Evolutionary conservation across 2,113 vertebrate genomes (phyloP).

Genomic region (Gambusia affinis): DNA sequence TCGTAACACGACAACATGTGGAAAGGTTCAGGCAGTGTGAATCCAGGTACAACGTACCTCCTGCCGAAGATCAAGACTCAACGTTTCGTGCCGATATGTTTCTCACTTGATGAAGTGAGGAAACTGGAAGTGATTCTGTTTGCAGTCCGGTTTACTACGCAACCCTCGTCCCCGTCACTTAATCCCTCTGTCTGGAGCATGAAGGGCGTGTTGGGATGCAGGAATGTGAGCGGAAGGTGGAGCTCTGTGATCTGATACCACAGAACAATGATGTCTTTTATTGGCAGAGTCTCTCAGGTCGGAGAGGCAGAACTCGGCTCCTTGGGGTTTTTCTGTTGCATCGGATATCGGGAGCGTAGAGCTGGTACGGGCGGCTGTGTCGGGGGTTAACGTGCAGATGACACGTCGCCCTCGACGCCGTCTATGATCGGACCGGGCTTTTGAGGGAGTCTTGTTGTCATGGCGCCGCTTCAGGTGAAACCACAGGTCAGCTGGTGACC

Average conservation of each 20-base stretch:
- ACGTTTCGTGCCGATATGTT: too few relatives aligned
- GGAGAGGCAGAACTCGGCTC: background rate
- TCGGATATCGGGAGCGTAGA: slow-evolving; percentile 23
- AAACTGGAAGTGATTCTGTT: background rate
- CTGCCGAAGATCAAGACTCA: too few relatives aligned
- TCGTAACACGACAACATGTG: too few relatives aligned
- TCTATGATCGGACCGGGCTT: background rate
- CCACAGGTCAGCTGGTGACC: too few relatives aligned
- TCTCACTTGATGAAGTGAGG: too few relatives aligned
- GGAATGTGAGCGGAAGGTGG: background rate
- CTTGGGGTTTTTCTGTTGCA: slow-evolving; percentile 25
- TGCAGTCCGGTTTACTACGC: background rate
- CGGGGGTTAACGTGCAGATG: slow-evolving; percentile 10
- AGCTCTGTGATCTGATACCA: slow-evolving; percentile 10
- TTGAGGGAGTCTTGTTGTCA: too few relatives aligned
- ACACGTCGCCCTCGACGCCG: background rate
- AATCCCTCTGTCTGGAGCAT: background rate
- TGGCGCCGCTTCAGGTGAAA: too few relatives aligned
- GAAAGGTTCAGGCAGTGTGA: too few relatives aligned
- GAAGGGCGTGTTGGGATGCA: background rate
- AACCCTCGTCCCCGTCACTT: background rate
- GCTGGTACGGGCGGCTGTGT: slow-evolving; percentile 8
- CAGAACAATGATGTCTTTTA: slow-evolving; percentile 29
- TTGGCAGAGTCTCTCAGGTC: slow-evolving; percentile 4
- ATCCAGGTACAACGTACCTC: too few relatives aligned